Evolutionary conservation across 2,113 vertebrate genomes (phyloP), one percentile per base, ranked within the genome.

Genomic region (Ondatra zibethicus): DNA sequence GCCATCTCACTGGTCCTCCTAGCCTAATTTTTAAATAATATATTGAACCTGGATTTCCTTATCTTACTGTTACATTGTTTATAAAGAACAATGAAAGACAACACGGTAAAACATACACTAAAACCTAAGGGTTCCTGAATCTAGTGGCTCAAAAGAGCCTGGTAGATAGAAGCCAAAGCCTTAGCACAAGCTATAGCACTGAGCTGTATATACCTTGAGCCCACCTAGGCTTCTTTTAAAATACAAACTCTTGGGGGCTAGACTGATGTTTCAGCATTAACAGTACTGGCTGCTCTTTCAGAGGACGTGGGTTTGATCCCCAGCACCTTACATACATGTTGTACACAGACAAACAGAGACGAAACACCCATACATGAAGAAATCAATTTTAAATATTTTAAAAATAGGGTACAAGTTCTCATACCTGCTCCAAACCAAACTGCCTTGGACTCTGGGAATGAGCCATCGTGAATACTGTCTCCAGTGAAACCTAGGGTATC

Each of bases 51-150:
- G 80, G 80, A 33, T 21, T 86, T 47, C 47, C 10, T 68, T 87
- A 84, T 68, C 72, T 94, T 72, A 13, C 27, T 73, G 68, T 89
- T 87, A 78, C 85, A 73, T 39, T 94, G 21, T 42, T 31, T 95
- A 33, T 52, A 61, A 16, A 92, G 42, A 78, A 87, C 55, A 85
- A 84, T 63, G 25, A 90, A 89, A 87, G n/a, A 23, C 76, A n/a
- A 14, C 31, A 45, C 86, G n/a, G 63, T 85, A 90, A 88, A 96
- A 70, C 19, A 76, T 29, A 58, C 75, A 36, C 52, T 58, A 58
- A 81, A 61, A 25, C 23, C 50, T 61, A 29, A 94, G 55, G 36
- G 33, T 88, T 78, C 0, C 58, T 58, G 16, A 29, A 85, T 13
- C 36, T 21, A 73, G 36, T 85, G 77, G 55, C 80, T 89, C 92